Percentiles rank a stretch among this genome's conserved stretches.
Conservation (phyloP, 2,888 invertebrate species). For the Gandaritis pyraliata region DNA sequence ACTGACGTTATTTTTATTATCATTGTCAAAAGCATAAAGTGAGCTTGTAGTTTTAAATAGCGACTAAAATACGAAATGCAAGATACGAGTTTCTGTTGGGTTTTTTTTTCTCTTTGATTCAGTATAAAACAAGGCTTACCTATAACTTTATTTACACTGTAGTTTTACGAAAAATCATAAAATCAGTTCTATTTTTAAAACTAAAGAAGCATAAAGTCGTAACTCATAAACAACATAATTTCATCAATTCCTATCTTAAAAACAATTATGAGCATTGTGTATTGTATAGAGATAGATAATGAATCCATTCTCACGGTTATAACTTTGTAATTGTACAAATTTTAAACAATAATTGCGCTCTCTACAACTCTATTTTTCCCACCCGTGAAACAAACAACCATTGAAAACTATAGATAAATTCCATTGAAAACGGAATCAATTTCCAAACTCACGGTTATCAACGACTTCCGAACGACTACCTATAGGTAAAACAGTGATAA, state of each 20-base stretch:
- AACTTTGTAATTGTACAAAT: slow-evolving; percentile 1
- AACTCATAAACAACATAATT: too few relatives aligned
- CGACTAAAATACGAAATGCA: too few relatives aligned
- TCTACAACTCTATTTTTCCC: slow-evolving; percentile 19
- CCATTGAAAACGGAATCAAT: slow-evolving; percentile 31
- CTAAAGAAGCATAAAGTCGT: too few relatives aligned
- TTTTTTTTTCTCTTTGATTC: too few relatives aligned
- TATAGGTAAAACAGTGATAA: slow-evolving; percentile 60
- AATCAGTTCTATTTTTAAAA: too few relatives aligned
- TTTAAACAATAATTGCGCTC: slow-evolving; percentile 11
- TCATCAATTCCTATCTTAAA: background rate
- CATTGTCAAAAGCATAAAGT: too few relatives aligned
- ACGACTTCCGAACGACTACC: slow-evolving; percentile 51
- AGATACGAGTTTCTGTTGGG: too few relatives aligned
- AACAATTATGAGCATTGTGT: background rate
- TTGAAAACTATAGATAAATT: slow-evolving; percentile 7
- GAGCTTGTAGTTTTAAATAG: too few relatives aligned
- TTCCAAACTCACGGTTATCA: slow-evolving; percentile 47
- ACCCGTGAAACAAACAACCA: slow-evolving; percentile 23
- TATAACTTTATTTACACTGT: too few relatives aligned
- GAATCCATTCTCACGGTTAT: slow-evolving; percentile 17
- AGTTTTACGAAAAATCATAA: too few relatives aligned
- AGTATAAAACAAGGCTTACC: too few relatives aligned
- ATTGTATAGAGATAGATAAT: background rate
- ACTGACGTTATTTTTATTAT: too few relatives aligned